Conservation (phyloP, 2,888 invertebrate genomes). For the Amphimallon solstitiale region DNA sequence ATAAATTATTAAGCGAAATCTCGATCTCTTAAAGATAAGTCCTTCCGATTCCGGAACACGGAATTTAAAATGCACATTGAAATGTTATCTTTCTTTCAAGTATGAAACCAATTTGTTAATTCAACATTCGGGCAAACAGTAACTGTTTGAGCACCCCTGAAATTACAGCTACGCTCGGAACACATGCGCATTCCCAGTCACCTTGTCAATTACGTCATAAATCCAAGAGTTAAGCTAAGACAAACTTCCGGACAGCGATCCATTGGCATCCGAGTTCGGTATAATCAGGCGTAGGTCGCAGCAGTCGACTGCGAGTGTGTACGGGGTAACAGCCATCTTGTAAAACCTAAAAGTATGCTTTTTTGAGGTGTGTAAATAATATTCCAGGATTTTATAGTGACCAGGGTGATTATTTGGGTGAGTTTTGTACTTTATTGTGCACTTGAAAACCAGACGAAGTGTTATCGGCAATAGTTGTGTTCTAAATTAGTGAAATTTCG, state of each 20-base stretch:
- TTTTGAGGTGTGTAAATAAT: slow-evolving; percentile 64
- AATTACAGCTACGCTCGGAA: slow-evolving; percentile 35
- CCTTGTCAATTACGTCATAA: slow-evolving; percentile 61
- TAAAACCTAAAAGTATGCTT: slow-evolving; percentile 64
- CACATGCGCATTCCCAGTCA: slow-evolving; percentile 54
- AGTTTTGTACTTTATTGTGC: slow-evolving; percentile 50
- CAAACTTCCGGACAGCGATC: slow-evolving; percentile 47
- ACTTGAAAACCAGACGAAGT: slow-evolving; percentile 16
- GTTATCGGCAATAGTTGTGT: slow-evolving; percentile 23
- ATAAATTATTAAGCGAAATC: background rate
- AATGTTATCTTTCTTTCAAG: slow-evolving; percentile 6
- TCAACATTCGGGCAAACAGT: slow-evolving; percentile 31
- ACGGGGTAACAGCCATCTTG: slow-evolving; percentile 64
- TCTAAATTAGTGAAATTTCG: slow-evolving; percentile 37
- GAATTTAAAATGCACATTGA: slow-evolving; percentile 1
- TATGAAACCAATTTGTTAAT: slow-evolving; percentile 20
- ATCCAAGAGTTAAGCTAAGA: slow-evolving; percentile 48
- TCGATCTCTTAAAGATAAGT: slow-evolving; percentile 11
- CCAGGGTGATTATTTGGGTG: slow-evolving; percentile 61
- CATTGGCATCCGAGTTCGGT: slow-evolving; percentile 40
- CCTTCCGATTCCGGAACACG: slow-evolving; percentile 7
- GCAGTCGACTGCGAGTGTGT: slow-evolving; percentile 56
- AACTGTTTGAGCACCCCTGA: slow-evolving; percentile 53
- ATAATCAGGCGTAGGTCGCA: slow-evolving; percentile 52
- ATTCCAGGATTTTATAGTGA: slow-evolving; percentile 59